Conservation (phyloP, 2,797 vertebrate species). For the Oophaga sylvatica region DNA sequence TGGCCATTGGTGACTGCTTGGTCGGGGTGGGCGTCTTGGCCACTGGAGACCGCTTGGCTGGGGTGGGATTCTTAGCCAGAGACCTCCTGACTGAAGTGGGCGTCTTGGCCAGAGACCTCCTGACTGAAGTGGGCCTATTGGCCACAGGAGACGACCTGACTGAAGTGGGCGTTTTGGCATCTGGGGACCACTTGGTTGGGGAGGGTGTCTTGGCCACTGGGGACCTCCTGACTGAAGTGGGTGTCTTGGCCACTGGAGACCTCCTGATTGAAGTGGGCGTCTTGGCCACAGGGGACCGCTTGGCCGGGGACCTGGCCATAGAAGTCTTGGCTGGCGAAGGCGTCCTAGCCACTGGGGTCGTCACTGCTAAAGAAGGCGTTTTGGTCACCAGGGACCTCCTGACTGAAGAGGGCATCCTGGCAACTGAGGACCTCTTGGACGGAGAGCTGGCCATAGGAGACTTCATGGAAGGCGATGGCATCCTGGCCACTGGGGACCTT, state of each 20-base stretch:
- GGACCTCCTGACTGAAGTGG: neutral
- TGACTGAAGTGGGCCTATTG: neutral
- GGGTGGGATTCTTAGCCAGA: neutral
- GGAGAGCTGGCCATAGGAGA: neutral
- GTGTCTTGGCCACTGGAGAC: conserved; percentile 10
- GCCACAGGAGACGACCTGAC: conserved; percentile 30
- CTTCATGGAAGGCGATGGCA: neutral
- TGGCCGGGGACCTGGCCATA: neutral
- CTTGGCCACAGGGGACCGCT: conserved; percentile 39
- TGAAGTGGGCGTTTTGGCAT: neutral
- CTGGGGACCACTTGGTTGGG: neutral
- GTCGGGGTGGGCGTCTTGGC: neutral
- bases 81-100: neutral
- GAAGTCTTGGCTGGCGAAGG: neutral
- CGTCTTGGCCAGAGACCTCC: neutral
- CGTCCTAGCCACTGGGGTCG: neutral
- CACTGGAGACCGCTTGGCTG: conserved; percentile 22
- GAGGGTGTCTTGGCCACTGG: neutral
- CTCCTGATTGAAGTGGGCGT: neutral
- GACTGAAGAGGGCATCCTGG: neutral
- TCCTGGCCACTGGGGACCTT: conserved; percentile 33
- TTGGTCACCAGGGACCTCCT: conserved; percentile 3
- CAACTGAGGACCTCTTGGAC: neutral
- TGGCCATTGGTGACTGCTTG: conserved; percentile 33
- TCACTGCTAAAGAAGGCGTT: neutral